phyloP scores from a whole-genome alignment of 2,797 vertebrate species.

The Triplophysa bombifrons region DNA sequence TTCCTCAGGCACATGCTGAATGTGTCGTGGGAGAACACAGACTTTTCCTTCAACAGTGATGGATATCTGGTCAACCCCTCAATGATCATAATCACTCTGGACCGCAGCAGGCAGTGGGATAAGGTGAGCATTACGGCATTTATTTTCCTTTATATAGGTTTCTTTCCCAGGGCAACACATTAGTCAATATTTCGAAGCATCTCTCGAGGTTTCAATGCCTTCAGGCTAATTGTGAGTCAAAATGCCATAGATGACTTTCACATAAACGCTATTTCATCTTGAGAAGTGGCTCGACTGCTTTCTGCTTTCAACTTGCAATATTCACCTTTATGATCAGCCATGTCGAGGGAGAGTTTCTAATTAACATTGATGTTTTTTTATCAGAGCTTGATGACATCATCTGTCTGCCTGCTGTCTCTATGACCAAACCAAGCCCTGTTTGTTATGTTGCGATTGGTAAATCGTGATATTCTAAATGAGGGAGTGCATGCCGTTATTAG shows the following conservation, averaged over 20 bases:
- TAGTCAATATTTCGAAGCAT: conserved; percentile 6
- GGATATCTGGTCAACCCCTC: conserved; percentile 92
- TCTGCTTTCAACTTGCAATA: neutral
- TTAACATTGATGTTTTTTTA: conserved; percentile 28
- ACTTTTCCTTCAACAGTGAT: conserved; percentile 94
- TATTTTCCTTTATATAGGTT: neutral
- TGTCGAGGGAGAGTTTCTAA: neutral
- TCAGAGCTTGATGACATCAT: conserved; percentile 21
- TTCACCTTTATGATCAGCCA: conserved; percentile 1
- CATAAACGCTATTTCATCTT: neutral
- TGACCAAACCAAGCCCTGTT: neutral
- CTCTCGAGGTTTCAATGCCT: conserved; percentile 7
- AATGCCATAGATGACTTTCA: conserved; percentile 8
- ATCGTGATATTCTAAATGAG: neutral
- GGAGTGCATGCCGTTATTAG: neutral
- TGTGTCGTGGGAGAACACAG: conserved; percentile 92
- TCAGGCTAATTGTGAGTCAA: conserved; percentile 23
- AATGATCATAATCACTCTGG: conserved; percentile 94
- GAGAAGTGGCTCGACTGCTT: neutral
- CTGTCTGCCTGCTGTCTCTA: conserved; percentile 3
- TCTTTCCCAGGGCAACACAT: neutral
- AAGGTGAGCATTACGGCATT: conserved; percentile 77
- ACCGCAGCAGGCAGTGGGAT: conserved; percentile 93
- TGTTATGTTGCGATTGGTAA: neutral
- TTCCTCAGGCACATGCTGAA: conserved; percentile 89